A percentile compares a stretch with the other conserved stretches of the same genome.
These are phyloP conservation scores for Hypothenemus hampei DNA, from an alignment of 1,140 invertebrate species.

Conservation along the genomic window DNA sequence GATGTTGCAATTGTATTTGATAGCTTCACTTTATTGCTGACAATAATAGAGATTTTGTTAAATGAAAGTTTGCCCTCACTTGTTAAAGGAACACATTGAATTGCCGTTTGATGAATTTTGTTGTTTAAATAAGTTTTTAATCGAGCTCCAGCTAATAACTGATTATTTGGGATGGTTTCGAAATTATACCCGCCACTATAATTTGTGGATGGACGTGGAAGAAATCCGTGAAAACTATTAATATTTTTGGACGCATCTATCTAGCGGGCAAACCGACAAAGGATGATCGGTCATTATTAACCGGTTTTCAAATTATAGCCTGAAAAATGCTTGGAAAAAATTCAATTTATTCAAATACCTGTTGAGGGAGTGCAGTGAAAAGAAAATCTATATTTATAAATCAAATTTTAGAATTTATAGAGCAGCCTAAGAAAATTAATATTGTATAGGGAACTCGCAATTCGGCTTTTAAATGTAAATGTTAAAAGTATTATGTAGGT, in stretches of 20 bases:
- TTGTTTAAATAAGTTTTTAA: too few species aligned
- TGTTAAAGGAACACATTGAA: too few species aligned
- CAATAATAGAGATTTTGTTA: too few species aligned
- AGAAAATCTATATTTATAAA: not conserved
- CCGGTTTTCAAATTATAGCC: constrained; percentile 10
- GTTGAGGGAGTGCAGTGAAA: not conserved
- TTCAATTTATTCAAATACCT: constrained; percentile 4
- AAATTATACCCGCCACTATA: constrained; percentile 19
- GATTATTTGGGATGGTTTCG: too few species aligned
- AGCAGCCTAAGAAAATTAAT: not conserved
- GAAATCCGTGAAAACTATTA: constrained; percentile 21
- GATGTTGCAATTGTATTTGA: too few species aligned
- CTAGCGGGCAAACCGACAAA: constrained; percentile 10
- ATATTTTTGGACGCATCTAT: constrained; percentile 19
- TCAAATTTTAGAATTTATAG: not conserved
- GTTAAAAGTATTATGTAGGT: not conserved
- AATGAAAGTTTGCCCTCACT: too few species aligned
- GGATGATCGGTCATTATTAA: constrained; percentile 4
- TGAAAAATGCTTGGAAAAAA: constrained; percentile 3
- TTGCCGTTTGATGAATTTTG: too few species aligned
- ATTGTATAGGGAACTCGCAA: not conserved
- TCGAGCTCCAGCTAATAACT: too few species aligned
- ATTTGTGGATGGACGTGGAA: constrained; percentile 8
- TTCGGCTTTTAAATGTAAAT: not conserved
- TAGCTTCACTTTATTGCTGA: too few species aligned